phyloP scores from a whole-genome alignment of 2,113 vertebrate species.

The Monopterus albus region DNA sequence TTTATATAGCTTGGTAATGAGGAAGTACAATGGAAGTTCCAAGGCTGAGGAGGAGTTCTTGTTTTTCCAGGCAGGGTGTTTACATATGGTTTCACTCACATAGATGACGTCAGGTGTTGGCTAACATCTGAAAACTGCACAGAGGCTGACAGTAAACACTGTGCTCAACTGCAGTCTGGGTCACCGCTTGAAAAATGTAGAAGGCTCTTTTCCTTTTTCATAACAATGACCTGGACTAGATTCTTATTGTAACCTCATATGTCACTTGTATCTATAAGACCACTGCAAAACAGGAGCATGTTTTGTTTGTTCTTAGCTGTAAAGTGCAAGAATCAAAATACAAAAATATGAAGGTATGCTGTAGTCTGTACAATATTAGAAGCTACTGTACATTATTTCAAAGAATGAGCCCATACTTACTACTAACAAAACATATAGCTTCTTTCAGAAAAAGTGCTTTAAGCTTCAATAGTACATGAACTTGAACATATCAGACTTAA shows the following conservation, averaged over 20 bases:
- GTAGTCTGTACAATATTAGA: too few species aligned
- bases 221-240: background rate
- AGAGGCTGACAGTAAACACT: background rate
- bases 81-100: slow-evolving; percentile 75
- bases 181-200: background rate
- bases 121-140: slow-evolving; percentile 41
- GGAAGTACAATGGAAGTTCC: slow-evolving; percentile 71
- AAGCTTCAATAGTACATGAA: background rate
- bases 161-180: background rate
- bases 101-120: slow-evolving; percentile 75
- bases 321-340: background rate
- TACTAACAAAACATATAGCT: too few species aligned
- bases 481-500: background rate
- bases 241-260: background rate
- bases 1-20: slow-evolving; percentile 72
- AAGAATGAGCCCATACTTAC: too few species aligned
- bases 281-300: background rate
- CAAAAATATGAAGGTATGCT: too few species aligned
- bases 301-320: background rate
- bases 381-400: too few species aligned
- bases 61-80: slow-evolving; percentile 33
- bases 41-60: slow-evolving; percentile 48
- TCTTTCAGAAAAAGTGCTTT: background rate
- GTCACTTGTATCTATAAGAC: background rate
- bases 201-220: background rate